Conservation (phyloP, 1,140 invertebrate genomes). For the Amphibalanus amphitrite region DNA sequence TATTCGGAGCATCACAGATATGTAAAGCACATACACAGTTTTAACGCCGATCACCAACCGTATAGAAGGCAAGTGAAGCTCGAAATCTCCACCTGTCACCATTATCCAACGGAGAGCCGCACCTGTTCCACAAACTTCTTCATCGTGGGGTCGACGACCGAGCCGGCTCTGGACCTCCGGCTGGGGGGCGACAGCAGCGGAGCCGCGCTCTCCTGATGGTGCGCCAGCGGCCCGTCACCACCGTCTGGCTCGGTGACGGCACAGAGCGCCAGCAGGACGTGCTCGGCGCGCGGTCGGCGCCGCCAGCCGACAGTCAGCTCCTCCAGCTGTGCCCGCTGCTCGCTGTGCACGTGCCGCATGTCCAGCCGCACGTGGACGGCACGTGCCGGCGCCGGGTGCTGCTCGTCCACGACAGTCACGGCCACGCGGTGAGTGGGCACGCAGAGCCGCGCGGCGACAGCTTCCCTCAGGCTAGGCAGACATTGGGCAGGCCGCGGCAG, state of each 20-base stretch:
- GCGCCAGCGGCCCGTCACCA: too few relatives aligned
- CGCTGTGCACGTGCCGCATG: neutral
- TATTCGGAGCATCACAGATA: too few relatives aligned
- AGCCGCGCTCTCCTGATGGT: neutral
- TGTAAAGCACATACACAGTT: too few relatives aligned
- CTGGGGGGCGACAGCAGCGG: too few relatives aligned
- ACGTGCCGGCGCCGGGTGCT: neutral
- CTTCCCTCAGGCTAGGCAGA: neutral
- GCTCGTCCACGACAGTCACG: neutral
- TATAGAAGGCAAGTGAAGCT: too few relatives aligned
- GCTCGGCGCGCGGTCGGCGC: neutral
- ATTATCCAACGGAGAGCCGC: neutral
- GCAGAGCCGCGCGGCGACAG: neutral
- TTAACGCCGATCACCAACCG: too few relatives aligned
- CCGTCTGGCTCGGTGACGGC: neutral
- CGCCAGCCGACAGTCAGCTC: neutral
- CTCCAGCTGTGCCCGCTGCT: neutral
- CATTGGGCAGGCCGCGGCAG: neutral
- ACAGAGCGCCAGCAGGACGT: neutral
- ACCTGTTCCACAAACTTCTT: neutral
- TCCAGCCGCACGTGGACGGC: neutral
- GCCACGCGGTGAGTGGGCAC: neutral
- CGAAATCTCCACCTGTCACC: too few relatives aligned
- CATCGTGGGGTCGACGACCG: neutral
- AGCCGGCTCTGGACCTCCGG: neutral